Conservation (phyloP, 2,113 vertebrate species). For the Salminus brasiliensis region DNA sequence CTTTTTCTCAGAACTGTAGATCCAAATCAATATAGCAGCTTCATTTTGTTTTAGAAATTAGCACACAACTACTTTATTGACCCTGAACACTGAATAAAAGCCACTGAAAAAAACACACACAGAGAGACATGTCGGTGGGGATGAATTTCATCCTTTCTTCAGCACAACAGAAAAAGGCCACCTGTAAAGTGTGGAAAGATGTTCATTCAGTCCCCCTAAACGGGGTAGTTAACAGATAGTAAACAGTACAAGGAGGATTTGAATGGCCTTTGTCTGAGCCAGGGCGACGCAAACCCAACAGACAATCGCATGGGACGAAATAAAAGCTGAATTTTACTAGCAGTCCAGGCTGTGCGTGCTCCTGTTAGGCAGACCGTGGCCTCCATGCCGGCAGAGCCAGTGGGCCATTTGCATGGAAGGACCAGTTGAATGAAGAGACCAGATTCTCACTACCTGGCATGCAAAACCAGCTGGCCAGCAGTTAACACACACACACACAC, state of each 20-base stretch:
- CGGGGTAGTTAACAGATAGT: constrained; percentile 51
- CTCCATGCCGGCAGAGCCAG: constrained; percentile 59
- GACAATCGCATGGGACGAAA: constrained; percentile 60
- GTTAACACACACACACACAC: constrained; percentile 71
- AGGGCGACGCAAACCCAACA: constrained; percentile 58
- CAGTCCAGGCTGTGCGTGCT: constrained; percentile 74
- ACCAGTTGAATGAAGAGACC: constrained; percentile 75
- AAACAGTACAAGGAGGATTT: constrained; percentile 55
- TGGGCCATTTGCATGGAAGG: constrained; percentile 76
- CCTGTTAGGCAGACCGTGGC: constrained; percentile 74
- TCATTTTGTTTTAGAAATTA: not conserved
- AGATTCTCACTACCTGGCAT: constrained; percentile 79
- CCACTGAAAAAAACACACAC: not conserved
- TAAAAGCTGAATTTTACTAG: constrained; percentile 74
- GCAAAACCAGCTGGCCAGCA: constrained; percentile 78
- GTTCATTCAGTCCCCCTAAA: constrained; percentile 35
- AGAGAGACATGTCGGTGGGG: constrained; percentile 1
- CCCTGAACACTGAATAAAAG: not conserved
- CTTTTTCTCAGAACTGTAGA: too few relatives aligned
- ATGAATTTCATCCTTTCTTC: constrained; percentile 19
- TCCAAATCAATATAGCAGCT: too few relatives aligned
- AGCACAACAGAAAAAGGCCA: constrained; percentile 42
- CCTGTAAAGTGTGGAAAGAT: constrained; percentile 36
- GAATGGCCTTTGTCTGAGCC: constrained; percentile 64
- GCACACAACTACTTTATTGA: not conserved